Percentiles rank a stretch among this genome's conserved stretches.
These are phyloP conservation scores for Dryas iulia DNA, from an alignment of 1,140 invertebrate species.

Conservation along the genomic window DNA sequence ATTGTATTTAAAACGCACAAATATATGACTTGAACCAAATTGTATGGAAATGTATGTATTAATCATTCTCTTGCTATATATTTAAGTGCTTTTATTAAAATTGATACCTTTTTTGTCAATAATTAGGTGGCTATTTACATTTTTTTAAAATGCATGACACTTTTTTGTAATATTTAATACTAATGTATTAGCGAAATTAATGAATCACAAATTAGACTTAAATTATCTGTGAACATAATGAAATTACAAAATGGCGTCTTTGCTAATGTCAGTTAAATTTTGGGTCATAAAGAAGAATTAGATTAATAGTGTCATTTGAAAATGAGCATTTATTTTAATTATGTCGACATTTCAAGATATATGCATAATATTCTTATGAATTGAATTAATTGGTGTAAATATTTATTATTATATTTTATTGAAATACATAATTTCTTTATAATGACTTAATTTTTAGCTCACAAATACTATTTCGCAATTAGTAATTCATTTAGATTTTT, in stretches of 20 bases:
- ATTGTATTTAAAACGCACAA: slow-evolving; percentile 5
- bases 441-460: too few relatives aligned
- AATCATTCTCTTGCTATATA: neutral
- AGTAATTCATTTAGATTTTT: too few relatives aligned
- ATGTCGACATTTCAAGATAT: neutral
- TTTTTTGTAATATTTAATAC: neutral
- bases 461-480: too few relatives aligned
- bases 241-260: neutral
- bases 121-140: neutral
- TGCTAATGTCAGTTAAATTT: neutral
- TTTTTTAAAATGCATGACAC: neutral
- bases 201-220: neutral
- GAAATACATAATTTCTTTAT: too few relatives aligned
- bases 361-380: neutral
- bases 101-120: neutral
- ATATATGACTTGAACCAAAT: neutral
- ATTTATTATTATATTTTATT: neutral
- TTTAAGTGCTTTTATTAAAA: neutral
- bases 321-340: too few relatives aligned
- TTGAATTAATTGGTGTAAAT: neutral
- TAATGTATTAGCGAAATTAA: neutral
- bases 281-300: too few relatives aligned
- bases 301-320: too few relatives aligned
- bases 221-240: neutral
- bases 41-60: slow-evolving; percentile 4